These are phyloP conservation scores for Strix aluco DNA, from an alignment of 2,113 vertebrate genomes.

Conservation along the genomic window DNA sequence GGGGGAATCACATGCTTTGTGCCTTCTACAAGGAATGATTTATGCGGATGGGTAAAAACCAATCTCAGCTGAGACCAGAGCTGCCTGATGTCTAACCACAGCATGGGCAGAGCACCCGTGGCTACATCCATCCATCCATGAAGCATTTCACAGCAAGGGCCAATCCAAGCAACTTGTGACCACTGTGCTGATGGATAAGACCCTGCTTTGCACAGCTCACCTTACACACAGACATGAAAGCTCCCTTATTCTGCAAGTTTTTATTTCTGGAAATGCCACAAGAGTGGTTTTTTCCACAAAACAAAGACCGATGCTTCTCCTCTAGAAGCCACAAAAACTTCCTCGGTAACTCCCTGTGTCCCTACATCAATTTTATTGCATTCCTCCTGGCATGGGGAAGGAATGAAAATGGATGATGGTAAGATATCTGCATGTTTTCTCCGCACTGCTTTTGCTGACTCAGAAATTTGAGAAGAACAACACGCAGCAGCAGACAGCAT, in stretches of 20 bases:
- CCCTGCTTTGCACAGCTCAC: neutral
- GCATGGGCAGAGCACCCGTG: neutral
- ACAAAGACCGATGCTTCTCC: neutral
- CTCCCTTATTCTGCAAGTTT: neutral
- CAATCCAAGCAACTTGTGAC: neutral
- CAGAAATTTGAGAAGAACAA: slow-evolving; percentile 45
- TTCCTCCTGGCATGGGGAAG: neutral
- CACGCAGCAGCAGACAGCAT: slow-evolving; percentile 2
- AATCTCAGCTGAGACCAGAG: neutral
- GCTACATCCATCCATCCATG: neutral
- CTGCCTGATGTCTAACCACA: neutral
- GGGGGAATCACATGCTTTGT: neutral
- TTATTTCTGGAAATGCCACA: neutral
- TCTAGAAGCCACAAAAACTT: slow-evolving; percentile 24
- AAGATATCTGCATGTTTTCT: slow-evolving; percentile 26
- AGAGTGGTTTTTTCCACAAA: neutral
- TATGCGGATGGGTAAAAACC: neutral
- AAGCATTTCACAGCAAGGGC: neutral
- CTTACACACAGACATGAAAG: neutral
- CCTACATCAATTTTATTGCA: slow-evolving; percentile 3
- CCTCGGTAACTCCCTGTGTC: neutral
- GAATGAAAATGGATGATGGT: slow-evolving; percentile 31
- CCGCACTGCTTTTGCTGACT: slow-evolving; percentile 48
- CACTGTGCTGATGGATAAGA: neutral
- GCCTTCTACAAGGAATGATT: neutral